Base-by-base conservation (phyloP, 2,113 vertebrate genomes). In the Coryphaenoides rupestris region DNA sequence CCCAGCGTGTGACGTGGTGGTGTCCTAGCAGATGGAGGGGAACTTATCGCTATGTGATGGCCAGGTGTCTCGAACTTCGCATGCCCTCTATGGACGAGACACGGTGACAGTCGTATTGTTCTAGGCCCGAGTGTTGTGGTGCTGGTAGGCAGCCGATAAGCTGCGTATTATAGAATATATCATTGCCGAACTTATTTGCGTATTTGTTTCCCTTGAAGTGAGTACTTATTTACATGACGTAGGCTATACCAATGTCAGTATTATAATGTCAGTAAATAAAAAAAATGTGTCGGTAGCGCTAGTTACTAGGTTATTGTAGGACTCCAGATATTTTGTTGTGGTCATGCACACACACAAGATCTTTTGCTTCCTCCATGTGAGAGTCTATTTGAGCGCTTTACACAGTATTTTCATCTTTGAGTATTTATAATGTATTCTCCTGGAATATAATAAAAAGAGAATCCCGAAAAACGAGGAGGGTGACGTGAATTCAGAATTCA, bases 41-140 rank as follows among this genome's bases (percentile, higher is more conserved):
- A 45, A 10, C 5, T n/a, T 52, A 65, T 24, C 58, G 61, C 57
- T 75, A 62, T 75, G 33, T 57, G 33, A 33, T 23, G 55, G 53
- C 22, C 55, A 47, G 47, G 63, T 56, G 45, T 47, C 28, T 40
- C 40, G 33, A 21, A 81, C 76, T 78, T 72, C 73, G 85, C 85
- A 86, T 87, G 85, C 79, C 82, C 28, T 33, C 28, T 33, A 10
- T 33, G 28, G 5, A 10, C 5, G 28, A 33, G 28, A 33, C 28
- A 33, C 28, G 10, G 28, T 33, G 28, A 33, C 28, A 33, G 28
- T 33, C 5, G 28, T 2, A 33, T 33, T 10, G 5, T 10, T 33
- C 28, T 79, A 83, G 80, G 79, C 77, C 82, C 84, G 78, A 80
- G 80, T 89, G 81, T 87, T 76, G 87, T 86, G 80, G 86, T 89